Percentiles rank a stretch among this genome's conserved stretches.
Evolutionary conservation across 2,888 invertebrate genomes (phyloP).

Genomic region (Schizotus pectinicornis): DNA sequence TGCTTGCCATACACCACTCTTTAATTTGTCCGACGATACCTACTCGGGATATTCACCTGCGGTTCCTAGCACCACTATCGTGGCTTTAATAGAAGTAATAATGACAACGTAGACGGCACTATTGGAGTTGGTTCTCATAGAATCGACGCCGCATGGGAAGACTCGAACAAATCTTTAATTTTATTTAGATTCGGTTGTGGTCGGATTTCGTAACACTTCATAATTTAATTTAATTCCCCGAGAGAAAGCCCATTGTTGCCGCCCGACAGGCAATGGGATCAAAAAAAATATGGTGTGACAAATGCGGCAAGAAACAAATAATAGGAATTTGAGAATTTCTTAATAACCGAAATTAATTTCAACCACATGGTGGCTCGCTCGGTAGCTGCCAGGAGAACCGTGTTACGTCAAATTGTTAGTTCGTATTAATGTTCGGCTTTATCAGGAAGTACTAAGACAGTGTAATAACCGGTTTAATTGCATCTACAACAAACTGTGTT

Average conservation of each 20-base stretch:
- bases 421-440: conserved; percentile 11
- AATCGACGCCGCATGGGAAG: conserved; percentile 3
- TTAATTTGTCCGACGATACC: conserved; percentile 34
- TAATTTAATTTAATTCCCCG: background rate
- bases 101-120: conserved; percentile 5
- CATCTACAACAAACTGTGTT: conserved; percentile 16
- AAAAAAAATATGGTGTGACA: background rate
- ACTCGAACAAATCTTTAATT: conserved; percentile 13
- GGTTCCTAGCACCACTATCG: conserved; percentile 16
- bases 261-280: background rate
- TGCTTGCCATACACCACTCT: conserved; percentile 26
- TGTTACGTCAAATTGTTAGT: conserved; percentile 5
- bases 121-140: conserved; percentile 11
- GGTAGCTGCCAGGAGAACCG: background rate
- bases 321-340: no score
- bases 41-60: conserved; percentile 26
- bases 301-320: background rate
- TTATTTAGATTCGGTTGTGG: conserved; percentile 13
- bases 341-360: conserved; percentile 5
- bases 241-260: background rate
- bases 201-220: conserved; percentile 7
- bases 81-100: conserved; percentile 14
- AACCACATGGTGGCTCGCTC: conserved; percentile 3
- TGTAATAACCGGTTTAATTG: conserved; percentile 16
- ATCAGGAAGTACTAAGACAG: conserved; percentile 23